Conservation (phyloP, 1,140 invertebrate genomes). For the Arion vulgaris region DNA sequence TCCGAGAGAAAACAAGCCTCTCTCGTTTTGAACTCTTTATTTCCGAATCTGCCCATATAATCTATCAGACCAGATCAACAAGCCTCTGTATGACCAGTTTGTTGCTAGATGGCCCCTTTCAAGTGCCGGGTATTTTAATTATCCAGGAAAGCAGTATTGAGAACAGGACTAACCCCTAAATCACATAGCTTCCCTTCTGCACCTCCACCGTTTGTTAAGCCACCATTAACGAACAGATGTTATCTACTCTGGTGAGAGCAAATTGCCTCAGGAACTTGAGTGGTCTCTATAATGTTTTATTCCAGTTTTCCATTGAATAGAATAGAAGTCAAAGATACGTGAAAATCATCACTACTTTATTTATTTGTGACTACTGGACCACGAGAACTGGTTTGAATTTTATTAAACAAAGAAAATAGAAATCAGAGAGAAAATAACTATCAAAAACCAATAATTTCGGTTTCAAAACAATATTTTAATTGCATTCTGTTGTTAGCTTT, state of each 20-base stretch:
- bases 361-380: background rate
- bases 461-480: background rate
- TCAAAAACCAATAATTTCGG: background rate
- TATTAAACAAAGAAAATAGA: background rate
- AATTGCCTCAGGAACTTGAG: background rate
- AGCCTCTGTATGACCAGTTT: background rate
- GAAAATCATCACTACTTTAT: background rate
- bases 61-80: background rate
- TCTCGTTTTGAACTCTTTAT: too few species aligned
- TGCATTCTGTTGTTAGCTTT: background rate
- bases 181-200: background rate
- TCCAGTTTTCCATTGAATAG: background rate
- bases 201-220: background rate
- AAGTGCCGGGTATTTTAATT: constrained; percentile 5
- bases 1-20: too few species aligned
- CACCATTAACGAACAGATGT: background rate
- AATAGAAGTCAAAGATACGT: background rate
- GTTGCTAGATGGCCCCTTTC: background rate
- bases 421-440: background rate
- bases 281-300: background rate
- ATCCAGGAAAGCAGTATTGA: background rate
- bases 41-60: background rate
- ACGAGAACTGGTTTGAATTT: too few species aligned
- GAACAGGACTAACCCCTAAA: background rate
- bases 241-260: background rate